Evolutionary conservation across 2,888 invertebrate genomes (phyloP).

Genomic region (Synanthedon tipuliformis): DNA sequence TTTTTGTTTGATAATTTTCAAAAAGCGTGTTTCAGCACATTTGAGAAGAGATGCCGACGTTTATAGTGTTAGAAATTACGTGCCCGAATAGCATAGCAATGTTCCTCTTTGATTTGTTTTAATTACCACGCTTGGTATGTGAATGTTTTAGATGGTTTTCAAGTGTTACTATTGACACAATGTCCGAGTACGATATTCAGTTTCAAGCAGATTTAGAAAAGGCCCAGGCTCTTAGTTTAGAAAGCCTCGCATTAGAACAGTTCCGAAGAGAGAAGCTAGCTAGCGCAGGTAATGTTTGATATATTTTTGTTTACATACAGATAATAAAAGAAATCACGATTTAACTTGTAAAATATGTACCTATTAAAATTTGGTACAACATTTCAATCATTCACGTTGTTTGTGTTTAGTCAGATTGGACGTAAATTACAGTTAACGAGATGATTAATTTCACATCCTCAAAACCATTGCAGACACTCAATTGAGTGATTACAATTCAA

Average conservation of each 20-base stretch:
- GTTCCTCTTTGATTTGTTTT: constrained; percentile 10
- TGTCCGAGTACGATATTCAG: constrained; percentile 82
- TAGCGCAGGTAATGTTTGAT: constrained; percentile 49
- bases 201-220: constrained; percentile 89
- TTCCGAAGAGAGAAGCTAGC: constrained; percentile 77
- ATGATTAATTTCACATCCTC: neutral
- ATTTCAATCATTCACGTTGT: neutral
- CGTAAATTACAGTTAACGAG: neutral
- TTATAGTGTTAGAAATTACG: neutral
- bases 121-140: constrained; percentile 43
- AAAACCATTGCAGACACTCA: neutral
- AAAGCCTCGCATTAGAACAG: constrained; percentile 86
- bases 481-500: neutral
- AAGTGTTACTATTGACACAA: constrained; percentile 23
- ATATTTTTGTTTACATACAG: constrained; percentile 44
- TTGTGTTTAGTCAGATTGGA: neutral
- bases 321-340: neutral
- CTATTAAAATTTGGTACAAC: neutral
- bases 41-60: neutral
- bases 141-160: constrained; percentile 30
- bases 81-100: neutral
- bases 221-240: constrained; percentile 88
- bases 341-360: neutral
- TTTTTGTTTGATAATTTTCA: too few relatives aligned
- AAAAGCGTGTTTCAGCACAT: too few relatives aligned